Base-by-base conservation (phyloP, 2,113 vertebrate species). In the Salvator merianae region DNA sequence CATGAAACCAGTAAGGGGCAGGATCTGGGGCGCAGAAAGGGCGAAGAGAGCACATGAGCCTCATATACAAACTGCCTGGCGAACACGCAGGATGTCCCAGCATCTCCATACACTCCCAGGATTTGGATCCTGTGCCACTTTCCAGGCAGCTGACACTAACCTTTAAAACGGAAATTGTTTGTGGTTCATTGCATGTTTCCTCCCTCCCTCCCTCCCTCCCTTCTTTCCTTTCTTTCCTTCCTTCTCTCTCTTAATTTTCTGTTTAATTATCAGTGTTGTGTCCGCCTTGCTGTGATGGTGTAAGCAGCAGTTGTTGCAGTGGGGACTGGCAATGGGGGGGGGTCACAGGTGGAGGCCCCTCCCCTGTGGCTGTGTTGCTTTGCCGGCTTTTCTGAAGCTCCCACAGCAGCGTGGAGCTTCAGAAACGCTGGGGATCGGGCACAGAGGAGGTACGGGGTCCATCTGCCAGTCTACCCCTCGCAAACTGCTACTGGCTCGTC, bases 261-360 rank as follows among this genome's bases (percentile, higher is more conserved):
- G 65, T 40, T 0, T 30, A 3, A 22, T 30, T 5, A 10, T 70
- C 18, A 14, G 50, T 68, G 70, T 69, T 81, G n/a, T 79, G 53
- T 88, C 65, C 79, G 79, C 85, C 76, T 91, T 62, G 84, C 65
- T 73, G 86, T 68, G 87, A 93, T 93, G 94, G 93, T 90, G 74
- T 85, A 0, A 77, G 89, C 86, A 4, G 71, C 43, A 47, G 43
- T 47, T 47, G 43, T 47, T 5, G 43, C 43, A 47, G 43, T 47
- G 43, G 10, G 43, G 43, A 7, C 43, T 47, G 43, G 43, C 1
- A 5, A 47, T 6, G 43, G 5, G 43, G 43, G 43, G 43, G 43
- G 43, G 43, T 9, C 9, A 9, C 5, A 47, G 9, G 43, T 9
- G 10, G 43, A 9, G 10, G 43, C 43, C 43, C 43, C 43, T 47